These are phyloP conservation scores for Eremobia ochroleuca DNA, from an alignment of 2,888 invertebrate species.

Conservation along the genomic window DNA sequence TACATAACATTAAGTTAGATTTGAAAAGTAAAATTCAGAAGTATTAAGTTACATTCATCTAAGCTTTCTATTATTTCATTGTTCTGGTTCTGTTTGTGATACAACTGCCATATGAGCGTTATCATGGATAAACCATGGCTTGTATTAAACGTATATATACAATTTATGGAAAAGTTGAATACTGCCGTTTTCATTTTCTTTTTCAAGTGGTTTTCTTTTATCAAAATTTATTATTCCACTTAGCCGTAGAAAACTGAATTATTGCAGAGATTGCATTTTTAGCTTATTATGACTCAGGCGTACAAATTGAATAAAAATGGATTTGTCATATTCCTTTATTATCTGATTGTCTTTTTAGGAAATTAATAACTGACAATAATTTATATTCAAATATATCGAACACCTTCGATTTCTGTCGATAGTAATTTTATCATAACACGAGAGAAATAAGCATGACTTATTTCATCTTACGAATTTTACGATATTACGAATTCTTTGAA, in stretches of 20 bases:
- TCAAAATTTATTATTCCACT: background rate
- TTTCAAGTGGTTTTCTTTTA: background rate
- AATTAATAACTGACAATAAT: background rate
- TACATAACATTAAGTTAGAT: background rate
- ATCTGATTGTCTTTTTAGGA: background rate
- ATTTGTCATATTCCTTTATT: background rate
- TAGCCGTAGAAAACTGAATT: background rate
- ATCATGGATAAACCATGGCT: background rate
- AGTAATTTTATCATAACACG: background rate
- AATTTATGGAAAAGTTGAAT: background rate
- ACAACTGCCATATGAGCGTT: background rate
- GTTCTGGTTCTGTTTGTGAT: background rate
- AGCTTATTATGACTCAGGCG: background rate
- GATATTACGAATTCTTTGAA: slow-evolving; percentile 9
- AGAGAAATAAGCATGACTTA: slow-evolving; percentile 7
- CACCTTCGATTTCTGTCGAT: too few species aligned
- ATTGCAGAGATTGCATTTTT: background rate
- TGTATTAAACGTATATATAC: background rate
- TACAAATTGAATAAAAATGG: background rate
- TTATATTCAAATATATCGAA: background rate
- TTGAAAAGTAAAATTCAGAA: too few species aligned
- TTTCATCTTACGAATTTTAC: slow-evolving; percentile 11
- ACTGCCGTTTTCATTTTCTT: background rate
- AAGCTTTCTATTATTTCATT: background rate
- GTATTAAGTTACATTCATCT: background rate